Percentiles rank a stretch among this genome's conserved stretches.
Evolutionary conservation across 2,888 invertebrate genomes (phyloP).

Genomic region (Synanthedon andrenaeformis): DNA sequence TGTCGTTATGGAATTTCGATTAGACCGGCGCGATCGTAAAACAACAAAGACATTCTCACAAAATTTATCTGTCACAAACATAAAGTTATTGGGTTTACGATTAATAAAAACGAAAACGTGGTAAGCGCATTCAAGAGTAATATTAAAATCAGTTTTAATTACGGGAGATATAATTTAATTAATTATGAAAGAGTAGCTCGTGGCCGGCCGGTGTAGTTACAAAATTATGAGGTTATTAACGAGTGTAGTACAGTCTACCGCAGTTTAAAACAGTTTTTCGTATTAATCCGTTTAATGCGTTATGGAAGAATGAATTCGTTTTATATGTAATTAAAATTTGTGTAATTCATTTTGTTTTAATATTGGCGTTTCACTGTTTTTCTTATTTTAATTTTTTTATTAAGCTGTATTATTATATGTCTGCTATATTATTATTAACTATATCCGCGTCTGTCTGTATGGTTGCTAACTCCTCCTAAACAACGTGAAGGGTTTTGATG

Average conservation of each 20-base stretch:
- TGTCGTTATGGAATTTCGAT: neutral
- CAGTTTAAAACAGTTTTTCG: neutral
- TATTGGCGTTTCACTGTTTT: too few relatives aligned
- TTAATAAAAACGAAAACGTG: neutral
- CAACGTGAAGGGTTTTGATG: too few relatives aligned
- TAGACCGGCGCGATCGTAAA: neutral
- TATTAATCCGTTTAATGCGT: too few relatives aligned
- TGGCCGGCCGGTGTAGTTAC: neutral
- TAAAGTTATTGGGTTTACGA: constrained; percentile 1
- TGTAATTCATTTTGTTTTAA: too few relatives aligned
- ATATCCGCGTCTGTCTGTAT: too few relatives aligned
- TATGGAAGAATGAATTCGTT: too few relatives aligned
- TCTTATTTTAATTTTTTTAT: too few relatives aligned
- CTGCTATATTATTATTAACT: too few relatives aligned
- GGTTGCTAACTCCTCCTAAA: too few relatives aligned
- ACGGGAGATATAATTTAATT: constrained; percentile 8
- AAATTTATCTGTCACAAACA: constrained; percentile 2
- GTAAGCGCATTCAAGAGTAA: constrained; percentile 1
- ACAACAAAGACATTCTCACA: neutral
- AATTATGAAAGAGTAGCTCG: neutral
- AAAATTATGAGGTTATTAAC: constrained; percentile 5
- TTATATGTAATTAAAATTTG: too few relatives aligned
- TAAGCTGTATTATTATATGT: too few relatives aligned
- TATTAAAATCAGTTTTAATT: constrained; percentile 13
- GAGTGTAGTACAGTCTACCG: neutral